Conservation (phyloP, 2,113 vertebrate genomes). For the Hemiscyllium ocellatum region DNA sequence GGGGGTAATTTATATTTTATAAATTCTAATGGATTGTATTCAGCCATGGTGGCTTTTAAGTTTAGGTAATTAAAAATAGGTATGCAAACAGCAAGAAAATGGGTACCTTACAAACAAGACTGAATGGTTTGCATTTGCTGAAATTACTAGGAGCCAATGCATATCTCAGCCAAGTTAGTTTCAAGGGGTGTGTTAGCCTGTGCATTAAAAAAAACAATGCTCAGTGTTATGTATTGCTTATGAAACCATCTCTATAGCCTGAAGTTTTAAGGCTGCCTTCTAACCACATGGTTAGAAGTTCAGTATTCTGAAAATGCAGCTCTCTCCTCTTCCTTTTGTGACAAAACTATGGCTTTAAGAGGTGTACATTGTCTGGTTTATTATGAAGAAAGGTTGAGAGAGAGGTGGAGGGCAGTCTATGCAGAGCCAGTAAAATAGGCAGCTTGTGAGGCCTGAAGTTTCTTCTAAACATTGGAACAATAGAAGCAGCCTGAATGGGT, state of each 20-base stretch:
- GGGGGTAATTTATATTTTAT: slow-evolving; percentile 4
- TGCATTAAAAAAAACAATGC: not conserved
- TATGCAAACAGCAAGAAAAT: not conserved
- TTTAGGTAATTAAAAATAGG: not conserved
- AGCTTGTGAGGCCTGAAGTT: no score
- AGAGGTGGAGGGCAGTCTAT: no score
- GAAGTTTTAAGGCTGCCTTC: not conserved
- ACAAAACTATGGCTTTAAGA: no score
- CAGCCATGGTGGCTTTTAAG: not conserved
- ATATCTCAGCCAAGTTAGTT: not conserved
- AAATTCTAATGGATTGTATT: slow-evolving; percentile 8
- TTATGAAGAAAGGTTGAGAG: no score
- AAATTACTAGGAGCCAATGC: not conserved
- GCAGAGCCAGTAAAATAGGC: no score
- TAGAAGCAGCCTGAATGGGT: no score
- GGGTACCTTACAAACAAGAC: not conserved
- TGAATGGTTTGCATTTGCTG: not conserved
- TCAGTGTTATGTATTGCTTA: not conserved
- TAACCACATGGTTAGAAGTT: not conserved
- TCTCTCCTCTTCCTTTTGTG: not conserved
- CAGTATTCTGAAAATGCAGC: not conserved
- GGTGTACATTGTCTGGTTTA: no score
- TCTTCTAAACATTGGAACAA: no score
- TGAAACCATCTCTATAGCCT: not conserved
- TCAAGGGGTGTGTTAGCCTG: not conserved